Percentiles rank a stretch among this genome's conserved stretches.
Evolutionary conservation across 2,888 invertebrate genomes (phyloP).

Genomic region (Drosophila anomelani): DNA sequence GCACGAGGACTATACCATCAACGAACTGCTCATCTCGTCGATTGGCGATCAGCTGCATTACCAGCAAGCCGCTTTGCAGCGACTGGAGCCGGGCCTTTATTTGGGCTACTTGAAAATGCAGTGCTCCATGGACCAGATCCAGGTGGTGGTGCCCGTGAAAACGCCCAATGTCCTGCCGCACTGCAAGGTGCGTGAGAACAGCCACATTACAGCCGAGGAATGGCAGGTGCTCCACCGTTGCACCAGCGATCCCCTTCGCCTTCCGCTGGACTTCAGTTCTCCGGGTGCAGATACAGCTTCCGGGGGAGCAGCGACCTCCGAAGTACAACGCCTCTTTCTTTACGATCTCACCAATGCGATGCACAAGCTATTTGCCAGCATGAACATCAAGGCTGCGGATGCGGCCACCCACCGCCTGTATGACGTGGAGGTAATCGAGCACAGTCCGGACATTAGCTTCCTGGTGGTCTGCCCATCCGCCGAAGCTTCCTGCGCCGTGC

Average conservation of each 20-base stretch:
- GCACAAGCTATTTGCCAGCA: conserved; percentile 91
- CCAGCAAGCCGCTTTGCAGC: conserved; percentile 90
- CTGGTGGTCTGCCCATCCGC: conserved; percentile 96
- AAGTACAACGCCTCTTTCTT: conserved; percentile 92
- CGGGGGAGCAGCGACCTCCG: conserved; percentile 85
- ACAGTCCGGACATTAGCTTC: conserved; percentile 95
- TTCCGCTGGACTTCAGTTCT: conserved; percentile 81
- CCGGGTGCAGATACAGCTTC: conserved; percentile 15
- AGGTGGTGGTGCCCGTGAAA: conserved; percentile 95
- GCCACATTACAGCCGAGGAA: conserved; percentile 98
- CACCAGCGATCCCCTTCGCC: conserved; percentile 56
- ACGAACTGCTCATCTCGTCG: conserved; percentile 93
- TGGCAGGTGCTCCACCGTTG: conserved; percentile 94
- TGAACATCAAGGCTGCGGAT: conserved; percentile 91
- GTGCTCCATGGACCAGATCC: conserved; percentile 97
- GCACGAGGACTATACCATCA: conserved; percentile 90
- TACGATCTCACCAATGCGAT: conserved; percentile 91
- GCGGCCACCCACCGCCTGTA: conserved; percentile 92
- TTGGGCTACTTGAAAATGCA: conserved; percentile 98
- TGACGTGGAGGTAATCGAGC: conserved; percentile 96
- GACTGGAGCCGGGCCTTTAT: conserved; percentile 94
- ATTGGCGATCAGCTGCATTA: conserved; percentile 91
- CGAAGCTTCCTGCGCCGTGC: conserved; percentile 96
- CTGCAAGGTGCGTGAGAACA: conserved; percentile 96
- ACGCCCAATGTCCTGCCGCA: conserved; percentile 98